Evolutionary conservation across 2,113 vertebrate genomes (phyloP), one percentile per base, ranked within the genome.

Genomic region (Nansenia antarctica): DNA sequence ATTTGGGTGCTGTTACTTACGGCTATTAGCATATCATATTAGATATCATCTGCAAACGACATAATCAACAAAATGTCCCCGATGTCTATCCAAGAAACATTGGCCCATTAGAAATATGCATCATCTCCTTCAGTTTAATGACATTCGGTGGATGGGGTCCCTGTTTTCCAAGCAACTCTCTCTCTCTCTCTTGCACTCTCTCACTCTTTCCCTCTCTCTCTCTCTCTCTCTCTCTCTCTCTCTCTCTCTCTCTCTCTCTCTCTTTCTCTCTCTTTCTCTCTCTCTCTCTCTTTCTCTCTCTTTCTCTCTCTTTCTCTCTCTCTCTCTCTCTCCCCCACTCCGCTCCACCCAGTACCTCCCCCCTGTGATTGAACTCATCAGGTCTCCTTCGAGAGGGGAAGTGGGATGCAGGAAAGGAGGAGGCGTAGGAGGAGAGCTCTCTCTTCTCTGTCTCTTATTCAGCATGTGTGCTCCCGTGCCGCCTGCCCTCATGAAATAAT

Each of bases 391-490:
- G 29, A 26, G 39, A 47, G 15, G 55, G 14, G 15, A 7, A 31
- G 9, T 30, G 55, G 54, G 29, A 27, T 18, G 55, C 9, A 18
- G 29, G 55, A 58, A 4, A n/a, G 42, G n/a, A n/a, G n/a, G n/a
- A n/a, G n/a, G 45, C 45, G 30, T 29, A 6, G 14, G 12, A 34
- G 27, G 45, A 47, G 70, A 35, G 70, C 52, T 65, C 20, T 29
- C 20, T 9, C 9, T 4, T 26, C 35, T 27, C 18, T 37, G 76
- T 72, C 82, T 88, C 88, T 89, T 90, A 84, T 92, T 92, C 87
- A 81, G n/a, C 92, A 88, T 86, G 78, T 93, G 88, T 90, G 85
- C 88, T 90, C 90, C 91, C 81, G 82, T 81, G 73, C 85, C 70
- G 74, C 83, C 92, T 82, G 83, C 86, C 91, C 75, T 87, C 82